phyloP scores from a whole-genome alignment of 2,888 invertebrate species.

The Cabera pusaria region DNA sequence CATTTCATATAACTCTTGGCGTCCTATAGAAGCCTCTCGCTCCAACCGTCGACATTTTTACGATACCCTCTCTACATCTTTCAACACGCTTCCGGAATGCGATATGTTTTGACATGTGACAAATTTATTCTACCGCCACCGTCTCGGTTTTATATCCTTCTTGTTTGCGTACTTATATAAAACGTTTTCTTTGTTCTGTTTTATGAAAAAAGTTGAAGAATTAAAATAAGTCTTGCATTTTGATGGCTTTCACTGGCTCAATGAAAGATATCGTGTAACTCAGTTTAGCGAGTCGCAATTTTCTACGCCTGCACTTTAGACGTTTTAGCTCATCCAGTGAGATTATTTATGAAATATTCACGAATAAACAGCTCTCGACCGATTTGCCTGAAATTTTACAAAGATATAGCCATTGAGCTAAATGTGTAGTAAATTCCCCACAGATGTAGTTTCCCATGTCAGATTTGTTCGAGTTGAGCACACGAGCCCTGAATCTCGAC shows the following conservation, averaged over 20 bases:
- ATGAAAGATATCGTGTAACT: no score
- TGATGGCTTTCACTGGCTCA: not conserved
- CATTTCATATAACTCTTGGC: no score
- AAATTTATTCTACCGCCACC: slow-evolving; percentile 15
- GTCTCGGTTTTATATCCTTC: slow-evolving; percentile 8
- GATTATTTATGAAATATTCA: no score
- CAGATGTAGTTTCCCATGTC: slow-evolving; percentile 14
- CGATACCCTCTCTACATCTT: slow-evolving; percentile 12
- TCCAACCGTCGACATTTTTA: not conserved
- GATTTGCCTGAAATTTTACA: no score
- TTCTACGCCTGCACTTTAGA: no score
- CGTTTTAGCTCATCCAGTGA: no score
- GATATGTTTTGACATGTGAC: slow-evolving; percentile 21
- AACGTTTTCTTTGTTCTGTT: slow-evolving; percentile 13
- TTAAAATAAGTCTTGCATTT: slow-evolving; percentile 2
- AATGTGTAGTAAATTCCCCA: no score
- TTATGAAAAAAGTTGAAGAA: slow-evolving; percentile 3
- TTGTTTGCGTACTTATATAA: slow-evolving; percentile 7
- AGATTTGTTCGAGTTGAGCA: slow-evolving; percentile 8
- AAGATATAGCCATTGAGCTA: no score
- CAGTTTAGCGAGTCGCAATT: no score
- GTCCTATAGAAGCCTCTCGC: no score
- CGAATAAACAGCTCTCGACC: no score
- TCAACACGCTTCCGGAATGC: slow-evolving; percentile 14
- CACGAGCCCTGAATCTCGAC: slow-evolving; percentile 8